phyloP scores from a whole-genome alignment of 2,797 vertebrate genomes.

The Eulemur mongoz region DNA sequence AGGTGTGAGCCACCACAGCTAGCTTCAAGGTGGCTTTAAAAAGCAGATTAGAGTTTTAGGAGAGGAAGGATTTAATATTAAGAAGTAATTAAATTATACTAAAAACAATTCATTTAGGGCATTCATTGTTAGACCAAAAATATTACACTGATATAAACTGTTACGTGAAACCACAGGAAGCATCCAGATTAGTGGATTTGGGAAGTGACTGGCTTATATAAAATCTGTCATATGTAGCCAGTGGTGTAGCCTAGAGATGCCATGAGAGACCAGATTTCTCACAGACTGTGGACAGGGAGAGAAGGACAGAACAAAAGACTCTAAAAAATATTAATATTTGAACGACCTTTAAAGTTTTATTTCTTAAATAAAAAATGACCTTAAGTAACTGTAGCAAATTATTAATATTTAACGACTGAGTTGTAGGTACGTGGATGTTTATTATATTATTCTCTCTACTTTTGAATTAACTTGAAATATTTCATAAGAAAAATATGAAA shows the following conservation, averaged over 20 bases:
- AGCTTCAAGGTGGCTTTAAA: not conserved
- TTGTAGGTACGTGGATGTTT: not conserved
- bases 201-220: not conserved
- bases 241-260: not conserved
- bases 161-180: not conserved
- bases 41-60: not conserved
- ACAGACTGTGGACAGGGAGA: not conserved
- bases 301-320: not conserved
- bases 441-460: not conserved
- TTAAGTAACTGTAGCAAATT: not conserved
- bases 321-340: not conserved
- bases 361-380: not conserved
- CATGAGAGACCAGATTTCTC: not conserved
- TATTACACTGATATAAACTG: not conserved
- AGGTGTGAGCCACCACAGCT: too few species aligned
- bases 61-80: not conserved
- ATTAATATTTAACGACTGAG: not conserved
- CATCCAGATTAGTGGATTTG: not conserved
- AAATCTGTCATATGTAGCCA: not conserved
- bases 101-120: not conserved
- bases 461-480: conserved; percentile 12
- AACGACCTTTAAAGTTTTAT: not conserved
- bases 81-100: not conserved
- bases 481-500: not conserved
- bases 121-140: not conserved